A percentile compares a stretch with the other conserved stretches of the same genome.
These are phyloP conservation scores for Vicugna pacos DNA, from an alignment of 2,113 vertebrate species.

Conservation along the genomic window DNA sequence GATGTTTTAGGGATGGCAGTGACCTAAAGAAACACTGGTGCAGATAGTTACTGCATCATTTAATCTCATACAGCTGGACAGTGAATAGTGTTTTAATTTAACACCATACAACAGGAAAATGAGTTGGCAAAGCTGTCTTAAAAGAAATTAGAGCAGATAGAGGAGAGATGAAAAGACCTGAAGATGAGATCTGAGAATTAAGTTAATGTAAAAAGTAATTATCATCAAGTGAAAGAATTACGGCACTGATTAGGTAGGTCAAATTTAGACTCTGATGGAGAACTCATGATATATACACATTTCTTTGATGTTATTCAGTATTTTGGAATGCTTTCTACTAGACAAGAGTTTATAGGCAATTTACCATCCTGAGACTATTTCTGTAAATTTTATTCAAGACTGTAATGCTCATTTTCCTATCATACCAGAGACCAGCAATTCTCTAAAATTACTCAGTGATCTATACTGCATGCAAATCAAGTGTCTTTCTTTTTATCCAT, in stretches of 20 bases:
- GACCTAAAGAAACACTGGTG: not conserved
- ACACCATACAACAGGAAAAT: not conserved
- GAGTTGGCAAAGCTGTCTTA: not conserved
- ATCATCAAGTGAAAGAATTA: not conserved
- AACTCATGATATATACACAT: not conserved
- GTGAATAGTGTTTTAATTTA: not conserved
- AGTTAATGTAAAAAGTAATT: not conserved
- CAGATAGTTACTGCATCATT: not conserved
- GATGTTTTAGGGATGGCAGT: not conserved
- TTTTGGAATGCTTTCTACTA: not conserved
- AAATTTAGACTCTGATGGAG: not conserved
- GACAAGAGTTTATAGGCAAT: not conserved
- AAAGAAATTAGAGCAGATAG: not conserved
- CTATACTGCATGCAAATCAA: not conserved
- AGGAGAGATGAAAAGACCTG: not conserved
- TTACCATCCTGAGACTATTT: not conserved
- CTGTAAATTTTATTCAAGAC: conserved; percentile 26
- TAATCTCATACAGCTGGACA: not conserved
- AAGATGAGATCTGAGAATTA: not conserved
- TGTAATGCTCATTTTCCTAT: not conserved
- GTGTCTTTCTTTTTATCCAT: conserved; percentile 2
- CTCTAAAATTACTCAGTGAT: not conserved
- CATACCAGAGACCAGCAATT: not conserved
- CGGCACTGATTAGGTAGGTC: not conserved
- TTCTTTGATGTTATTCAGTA: not conserved